Evolutionary conservation across 2,113 vertebrate genomes (phyloP).

Genomic region (Malaclemys terrapin): DNA sequence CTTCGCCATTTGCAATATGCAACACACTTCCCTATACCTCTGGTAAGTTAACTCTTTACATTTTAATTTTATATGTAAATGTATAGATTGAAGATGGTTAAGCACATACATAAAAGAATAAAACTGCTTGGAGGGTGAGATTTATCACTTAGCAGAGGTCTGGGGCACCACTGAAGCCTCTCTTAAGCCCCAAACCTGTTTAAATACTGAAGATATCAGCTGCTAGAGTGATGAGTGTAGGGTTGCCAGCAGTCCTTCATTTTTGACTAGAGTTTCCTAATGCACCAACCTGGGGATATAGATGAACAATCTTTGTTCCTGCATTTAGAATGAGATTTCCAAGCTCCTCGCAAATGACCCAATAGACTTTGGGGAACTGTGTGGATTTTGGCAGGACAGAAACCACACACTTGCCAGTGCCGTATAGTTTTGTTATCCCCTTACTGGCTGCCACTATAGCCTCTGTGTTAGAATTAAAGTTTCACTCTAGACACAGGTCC

Average conservation of each 20-base stretch:
- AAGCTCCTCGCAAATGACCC: background rate
- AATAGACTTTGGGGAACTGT: background rate
- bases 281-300: background rate
- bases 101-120: background rate
- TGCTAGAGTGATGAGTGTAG: background rate
- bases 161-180: background rate
- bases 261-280: background rate
- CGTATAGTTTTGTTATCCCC: background rate
- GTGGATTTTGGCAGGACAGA: background rate
- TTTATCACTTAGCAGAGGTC: background rate
- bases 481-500: background rate
- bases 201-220: background rate
- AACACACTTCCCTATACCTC: slow-evolving; percentile 81
- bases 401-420: background rate
- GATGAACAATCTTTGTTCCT: background rate
- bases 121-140: background rate
- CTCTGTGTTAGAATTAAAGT: background rate
- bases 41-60: slow-evolving; percentile 65
- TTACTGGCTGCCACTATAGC: background rate
- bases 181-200: background rate
- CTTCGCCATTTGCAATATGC: slow-evolving; percentile 82
- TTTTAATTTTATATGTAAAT: rapidly evolving
- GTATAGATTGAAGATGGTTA: background rate
- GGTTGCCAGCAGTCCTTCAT: background rate
- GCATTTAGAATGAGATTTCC: background rate